Evolutionary conservation across 92 coral and sea anemone genomes (phyloP).

Genomic region (Bergia puertoricense): DNA sequence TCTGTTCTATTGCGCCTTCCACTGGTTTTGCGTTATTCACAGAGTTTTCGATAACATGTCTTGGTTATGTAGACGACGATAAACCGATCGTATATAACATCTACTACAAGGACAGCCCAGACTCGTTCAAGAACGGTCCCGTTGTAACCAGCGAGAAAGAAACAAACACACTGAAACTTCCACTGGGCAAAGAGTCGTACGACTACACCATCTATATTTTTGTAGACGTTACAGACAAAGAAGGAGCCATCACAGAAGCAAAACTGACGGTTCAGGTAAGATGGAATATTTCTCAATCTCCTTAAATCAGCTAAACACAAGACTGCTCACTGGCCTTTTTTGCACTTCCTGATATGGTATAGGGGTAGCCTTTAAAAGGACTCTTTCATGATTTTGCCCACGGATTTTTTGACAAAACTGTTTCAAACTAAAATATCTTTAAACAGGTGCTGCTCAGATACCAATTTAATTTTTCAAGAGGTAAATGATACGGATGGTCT

Average conservation of each 20-base stretch:
- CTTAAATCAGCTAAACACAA: not conserved
- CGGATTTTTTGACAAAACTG: too few relatives aligned
- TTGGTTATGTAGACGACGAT: conserved; percentile 57
- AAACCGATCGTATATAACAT: conserved; percentile 52
- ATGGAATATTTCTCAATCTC: not conserved
- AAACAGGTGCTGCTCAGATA: too few relatives aligned
- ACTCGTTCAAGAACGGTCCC: conserved; percentile 32
- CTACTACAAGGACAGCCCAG: conserved; percentile 32
- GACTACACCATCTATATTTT: conserved; percentile 27
- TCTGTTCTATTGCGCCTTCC: conserved; percentile 56
- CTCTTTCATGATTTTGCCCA: too few relatives aligned
- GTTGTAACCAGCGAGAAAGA: conserved; percentile 8
- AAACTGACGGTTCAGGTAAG: conserved; percentile 53
- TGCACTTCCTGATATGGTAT: not conserved
- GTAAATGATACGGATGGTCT: too few relatives aligned
- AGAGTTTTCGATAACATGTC: conserved; percentile 49
- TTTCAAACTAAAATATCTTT: too few relatives aligned
- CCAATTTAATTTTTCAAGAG: too few relatives aligned
- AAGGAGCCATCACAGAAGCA: conserved; percentile 47
- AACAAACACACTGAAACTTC: conserved; percentile 34
- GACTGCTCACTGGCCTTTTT: not conserved
- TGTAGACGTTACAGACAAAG: conserved; percentile 52
- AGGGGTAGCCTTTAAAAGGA: not conserved
- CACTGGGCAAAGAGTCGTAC: conserved; percentile 41
- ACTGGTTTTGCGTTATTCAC: conserved; percentile 52